phyloP scores from a whole-genome alignment of 2,888 invertebrate genomes.

The Agrochola lychnidis region DNA sequence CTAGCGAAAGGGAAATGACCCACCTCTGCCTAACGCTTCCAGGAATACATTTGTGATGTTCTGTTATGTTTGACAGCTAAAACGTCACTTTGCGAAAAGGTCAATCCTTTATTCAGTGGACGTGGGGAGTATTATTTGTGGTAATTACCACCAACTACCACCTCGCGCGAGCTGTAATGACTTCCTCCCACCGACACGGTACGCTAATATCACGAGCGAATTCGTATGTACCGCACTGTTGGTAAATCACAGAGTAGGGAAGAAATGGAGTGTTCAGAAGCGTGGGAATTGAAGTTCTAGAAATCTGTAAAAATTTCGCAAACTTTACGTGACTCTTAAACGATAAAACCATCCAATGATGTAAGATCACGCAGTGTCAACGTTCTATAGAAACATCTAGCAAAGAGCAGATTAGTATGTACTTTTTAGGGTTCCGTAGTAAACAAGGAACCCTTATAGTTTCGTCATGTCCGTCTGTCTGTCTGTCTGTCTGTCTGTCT shows the following conservation, averaged over 20 bases:
- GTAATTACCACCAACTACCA: constrained; percentile 22
- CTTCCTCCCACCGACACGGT: neutral
- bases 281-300: neutral
- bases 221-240: neutral
- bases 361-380: too few species aligned
- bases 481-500: too few species aligned
- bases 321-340: neutral
- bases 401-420: neutral
- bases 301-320: neutral
- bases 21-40: neutral
- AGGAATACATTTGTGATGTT: neutral
- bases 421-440: too few species aligned
- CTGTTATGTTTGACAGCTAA: constrained; percentile 11
- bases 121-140: constrained; percentile 1
- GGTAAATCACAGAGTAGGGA: neutral
- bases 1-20: too few species aligned
- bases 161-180: constrained; percentile 18
- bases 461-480: too few species aligned
- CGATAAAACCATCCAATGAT: neutral
- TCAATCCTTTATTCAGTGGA: neutral
- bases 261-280: neutral
- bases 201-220: constrained; percentile 25
- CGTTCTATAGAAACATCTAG: neutral
- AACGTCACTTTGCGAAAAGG: neutral
- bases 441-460: too few species aligned